Conservation (phyloP, 1,140 invertebrate species). For the Euura lappo region DNA sequence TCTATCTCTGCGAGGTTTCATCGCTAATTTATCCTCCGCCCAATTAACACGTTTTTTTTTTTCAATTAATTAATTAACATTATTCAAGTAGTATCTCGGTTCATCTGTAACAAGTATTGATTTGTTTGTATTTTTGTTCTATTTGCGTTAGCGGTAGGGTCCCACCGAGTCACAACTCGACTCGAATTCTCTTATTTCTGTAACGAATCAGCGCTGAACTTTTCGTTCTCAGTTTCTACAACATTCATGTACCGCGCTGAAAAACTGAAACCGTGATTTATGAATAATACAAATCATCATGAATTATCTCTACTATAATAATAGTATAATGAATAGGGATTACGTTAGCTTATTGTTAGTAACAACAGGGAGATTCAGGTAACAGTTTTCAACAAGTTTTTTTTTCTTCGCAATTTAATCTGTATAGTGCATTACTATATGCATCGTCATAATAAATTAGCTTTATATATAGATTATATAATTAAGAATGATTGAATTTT, state of each 20-base stretch:
- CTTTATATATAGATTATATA: neutral
- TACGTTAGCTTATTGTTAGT: constrained; percentile 11
- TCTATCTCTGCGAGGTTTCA: neutral
- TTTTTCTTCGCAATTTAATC: neutral
- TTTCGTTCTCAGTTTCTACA: neutral
- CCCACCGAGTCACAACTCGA: neutral
- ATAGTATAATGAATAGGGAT: neutral
- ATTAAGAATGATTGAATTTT: neutral
- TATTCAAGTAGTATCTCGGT: neutral
- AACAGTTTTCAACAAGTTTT: constrained; percentile 43
- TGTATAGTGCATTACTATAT: neutral
- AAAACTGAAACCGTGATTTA: neutral
- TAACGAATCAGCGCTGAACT: neutral
- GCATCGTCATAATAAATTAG: neutral
- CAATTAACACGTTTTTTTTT: neutral
- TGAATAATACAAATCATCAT: neutral
- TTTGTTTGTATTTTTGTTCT: neutral
- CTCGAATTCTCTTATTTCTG: too few species aligned
- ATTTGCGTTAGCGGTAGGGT: neutral
- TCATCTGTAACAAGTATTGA: neutral
- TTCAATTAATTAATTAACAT: neutral
- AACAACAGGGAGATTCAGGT: constrained; percentile 40
- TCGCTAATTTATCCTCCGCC: neutral
- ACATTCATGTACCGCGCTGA: neutral
- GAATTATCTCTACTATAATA: neutral